phyloP scores from a whole-genome alignment of 2,888 invertebrate species.

The Halocaridina rubra region DNA sequence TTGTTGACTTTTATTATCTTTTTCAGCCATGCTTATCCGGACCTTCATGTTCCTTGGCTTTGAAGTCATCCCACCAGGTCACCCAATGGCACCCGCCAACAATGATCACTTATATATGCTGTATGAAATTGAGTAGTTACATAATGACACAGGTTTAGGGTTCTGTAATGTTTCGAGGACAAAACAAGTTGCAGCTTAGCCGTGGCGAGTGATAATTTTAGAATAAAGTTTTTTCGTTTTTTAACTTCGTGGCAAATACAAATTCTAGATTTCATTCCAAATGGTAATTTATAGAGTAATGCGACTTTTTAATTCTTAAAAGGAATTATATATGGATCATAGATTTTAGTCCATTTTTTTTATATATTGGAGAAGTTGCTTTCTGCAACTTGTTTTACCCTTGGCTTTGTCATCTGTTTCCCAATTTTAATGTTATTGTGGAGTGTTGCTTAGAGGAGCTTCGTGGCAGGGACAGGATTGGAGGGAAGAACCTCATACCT shows the following conservation, averaged over 20 bases:
- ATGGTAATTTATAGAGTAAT: no score
- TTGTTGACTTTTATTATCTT: no score
- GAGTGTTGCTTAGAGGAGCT: neutral
- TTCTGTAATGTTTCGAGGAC: slow-evolving; percentile 10
- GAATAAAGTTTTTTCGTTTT: neutral
- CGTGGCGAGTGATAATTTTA: neutral
- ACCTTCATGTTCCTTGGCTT: slow-evolving; percentile 98
- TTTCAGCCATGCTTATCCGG: slow-evolving; percentile 85
- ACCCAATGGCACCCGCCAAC: slow-evolving; percentile 79
- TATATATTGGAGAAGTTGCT: neutral
- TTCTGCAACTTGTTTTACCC: neutral
- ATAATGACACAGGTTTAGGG: slow-evolving; percentile 31
- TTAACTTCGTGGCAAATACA: no score
- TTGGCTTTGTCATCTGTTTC: neutral
- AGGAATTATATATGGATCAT: neutral
- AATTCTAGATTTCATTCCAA: no score
- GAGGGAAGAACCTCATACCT: neutral
- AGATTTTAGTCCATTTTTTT: neutral
- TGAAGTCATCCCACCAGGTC: slow-evolving; percentile 84
- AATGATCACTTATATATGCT: slow-evolving; percentile 60
- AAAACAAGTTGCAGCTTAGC: neutral
- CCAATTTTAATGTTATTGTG: neutral
- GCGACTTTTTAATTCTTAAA: neutral
- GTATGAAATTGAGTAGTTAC: slow-evolving; percentile 60
- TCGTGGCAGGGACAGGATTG: neutral